Conservation (phyloP, 1,140 invertebrate species). For the Odontomachus brunneus region DNA sequence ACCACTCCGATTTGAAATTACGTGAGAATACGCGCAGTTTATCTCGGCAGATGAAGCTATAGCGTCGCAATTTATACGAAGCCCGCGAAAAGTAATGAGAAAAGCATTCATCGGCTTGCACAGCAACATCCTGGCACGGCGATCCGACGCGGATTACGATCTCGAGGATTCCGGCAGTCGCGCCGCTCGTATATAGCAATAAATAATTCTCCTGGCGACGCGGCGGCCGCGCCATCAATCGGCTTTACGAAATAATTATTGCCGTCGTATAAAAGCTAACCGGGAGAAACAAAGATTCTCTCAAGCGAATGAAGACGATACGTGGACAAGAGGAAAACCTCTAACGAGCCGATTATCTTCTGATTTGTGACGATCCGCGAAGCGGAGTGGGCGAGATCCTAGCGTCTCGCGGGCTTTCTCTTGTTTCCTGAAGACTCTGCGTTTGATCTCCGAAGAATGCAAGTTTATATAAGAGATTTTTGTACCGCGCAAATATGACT, state of each 20-base stretch:
- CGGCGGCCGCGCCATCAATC: conserved; percentile 46
- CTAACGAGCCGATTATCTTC: conserved; percentile 56
- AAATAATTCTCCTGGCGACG: conserved; percentile 64
- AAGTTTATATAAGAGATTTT: background rate
- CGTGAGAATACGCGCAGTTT: conserved; percentile 23
- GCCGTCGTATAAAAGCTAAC: conserved; percentile 57
- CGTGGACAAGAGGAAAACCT: background rate
- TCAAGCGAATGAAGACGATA: conserved; percentile 2
- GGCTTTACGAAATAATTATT: conserved; percentile 72
- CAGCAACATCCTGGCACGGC: conserved; percentile 43
- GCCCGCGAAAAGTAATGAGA: conserved; percentile 67
- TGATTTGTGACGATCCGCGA: conserved; percentile 56
- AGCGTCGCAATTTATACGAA: conserved; percentile 64
- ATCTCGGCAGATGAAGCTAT: conserved; percentile 64
- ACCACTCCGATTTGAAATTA: conserved; percentile 41
- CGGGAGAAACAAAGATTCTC: conserved; percentile 64
- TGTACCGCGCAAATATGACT: background rate
- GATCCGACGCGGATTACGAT: conserved; percentile 62
- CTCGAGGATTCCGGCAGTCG: conserved; percentile 69
- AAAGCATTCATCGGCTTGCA: conserved; percentile 63
- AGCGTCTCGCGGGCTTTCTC: conserved; percentile 12
- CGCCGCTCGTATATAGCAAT: conserved; percentile 47
- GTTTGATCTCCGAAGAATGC: background rate
- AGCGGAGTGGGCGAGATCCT: conserved; percentile 43
- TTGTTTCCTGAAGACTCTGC: background rate